Conservation (phyloP, 2,888 invertebrate species). For the Strigamia transsilvanica region DNA sequence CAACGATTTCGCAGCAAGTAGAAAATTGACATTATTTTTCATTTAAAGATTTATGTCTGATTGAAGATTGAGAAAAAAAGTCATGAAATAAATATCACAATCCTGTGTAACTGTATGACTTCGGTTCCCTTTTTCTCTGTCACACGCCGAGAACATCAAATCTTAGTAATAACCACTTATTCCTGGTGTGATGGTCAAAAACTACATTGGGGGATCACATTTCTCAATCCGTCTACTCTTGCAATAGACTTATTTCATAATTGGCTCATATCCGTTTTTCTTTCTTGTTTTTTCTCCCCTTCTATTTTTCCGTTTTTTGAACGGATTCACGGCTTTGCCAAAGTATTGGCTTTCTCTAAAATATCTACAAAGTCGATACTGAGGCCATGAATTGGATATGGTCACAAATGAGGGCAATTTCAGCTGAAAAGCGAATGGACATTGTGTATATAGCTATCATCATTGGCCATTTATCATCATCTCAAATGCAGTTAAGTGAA, state of each 20-base stretch:
- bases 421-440: slow-evolving; percentile 21
- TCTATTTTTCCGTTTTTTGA: background rate
- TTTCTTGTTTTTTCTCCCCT: background rate
- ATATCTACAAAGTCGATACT: slow-evolving; percentile 10
- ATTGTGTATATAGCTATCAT: slow-evolving; percentile 30
- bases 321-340: background rate
- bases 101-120: background rate
- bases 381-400: slow-evolving; percentile 6
- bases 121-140: background rate
- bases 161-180: background rate
- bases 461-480: slow-evolving; percentile 26
- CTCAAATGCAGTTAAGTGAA: slow-evolving; percentile 26
- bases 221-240: slow-evolving; percentile 20
- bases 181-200: background rate
- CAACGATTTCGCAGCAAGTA: slow-evolving; percentile 1
- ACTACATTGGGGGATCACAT: background rate
- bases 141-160: slow-evolving; percentile 23
- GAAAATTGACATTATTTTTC: slow-evolving; percentile 33
- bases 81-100: slow-evolving; percentile 9
- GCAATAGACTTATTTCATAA: slow-evolving; percentile 4
- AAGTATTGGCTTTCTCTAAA: background rate
- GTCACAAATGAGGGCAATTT: slow-evolving; percentile 23
- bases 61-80: background rate
- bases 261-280: background rate
- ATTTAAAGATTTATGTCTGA: slow-evolving; percentile 14